phyloP scores from a whole-genome alignment of 2,113 vertebrate species.

The Chloropsis hardwickii region DNA sequence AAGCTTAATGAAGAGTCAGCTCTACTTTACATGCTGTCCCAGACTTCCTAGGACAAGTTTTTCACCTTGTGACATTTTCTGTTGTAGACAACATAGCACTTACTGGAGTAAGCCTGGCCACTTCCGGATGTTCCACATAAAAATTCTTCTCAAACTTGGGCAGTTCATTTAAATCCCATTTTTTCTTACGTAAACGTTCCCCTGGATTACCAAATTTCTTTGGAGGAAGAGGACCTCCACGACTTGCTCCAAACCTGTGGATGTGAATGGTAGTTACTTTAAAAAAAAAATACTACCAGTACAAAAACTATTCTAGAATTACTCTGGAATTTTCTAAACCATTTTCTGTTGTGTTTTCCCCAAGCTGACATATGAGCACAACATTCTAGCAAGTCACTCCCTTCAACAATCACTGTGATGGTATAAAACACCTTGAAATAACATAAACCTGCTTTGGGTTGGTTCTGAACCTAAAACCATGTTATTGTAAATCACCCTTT shows the following conservation, averaged over 20 bases:
- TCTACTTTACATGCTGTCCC: neutral
- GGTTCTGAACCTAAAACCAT: neutral
- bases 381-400: neutral
- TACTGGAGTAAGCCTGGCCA: slow-evolving; percentile 86
- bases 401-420: neutral
- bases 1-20: neutral
- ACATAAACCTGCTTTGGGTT: neutral
- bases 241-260: slow-evolving; percentile 66
- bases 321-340: neutral
- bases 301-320: neutral
- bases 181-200: slow-evolving; percentile 92
- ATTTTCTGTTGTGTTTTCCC: neutral
- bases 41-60: neutral
- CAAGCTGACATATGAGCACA: neutral
- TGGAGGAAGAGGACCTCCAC: slow-evolving; percentile 81
- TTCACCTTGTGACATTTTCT: neutral
- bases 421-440: neutral
- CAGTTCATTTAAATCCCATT: slow-evolving; percentile 92
- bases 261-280: neutral
- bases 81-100: neutral
- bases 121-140: slow-evolving; percentile 88
- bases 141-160: slow-evolving; percentile 99
- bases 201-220: slow-evolving; percentile 96
- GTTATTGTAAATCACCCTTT: neutral
- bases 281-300: neutral